phyloP scores from a whole-genome alignment of 2,888 invertebrate species.

The Gari tellinella region DNA sequence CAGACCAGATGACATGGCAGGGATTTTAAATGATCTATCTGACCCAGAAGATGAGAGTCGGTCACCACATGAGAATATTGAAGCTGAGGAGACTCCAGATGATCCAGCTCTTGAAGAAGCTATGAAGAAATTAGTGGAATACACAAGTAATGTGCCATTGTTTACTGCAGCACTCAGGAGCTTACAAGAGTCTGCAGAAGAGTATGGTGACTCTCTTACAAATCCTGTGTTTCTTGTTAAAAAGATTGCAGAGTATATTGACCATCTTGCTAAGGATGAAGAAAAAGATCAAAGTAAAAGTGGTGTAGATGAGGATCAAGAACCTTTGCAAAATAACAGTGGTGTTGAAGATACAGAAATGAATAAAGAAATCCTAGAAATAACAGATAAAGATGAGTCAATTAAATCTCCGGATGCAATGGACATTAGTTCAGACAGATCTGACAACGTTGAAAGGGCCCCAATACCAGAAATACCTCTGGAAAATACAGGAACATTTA shows the following conservation, averaged over 20 bases:
- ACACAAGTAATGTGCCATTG: constrained; percentile 43
- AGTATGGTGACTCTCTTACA: constrained; percentile 43
- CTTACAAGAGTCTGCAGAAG: constrained; percentile 51
- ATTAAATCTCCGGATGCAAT: constrained; percentile 34
- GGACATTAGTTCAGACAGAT: neutral
- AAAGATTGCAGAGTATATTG: constrained; percentile 54
- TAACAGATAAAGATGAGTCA: no score
- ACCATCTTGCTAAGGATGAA: constrained; percentile 15
- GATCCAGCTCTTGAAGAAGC: constrained; percentile 43
- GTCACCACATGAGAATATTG: constrained; percentile 24
- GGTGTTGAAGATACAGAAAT: no score
- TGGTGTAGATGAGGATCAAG: neutral
- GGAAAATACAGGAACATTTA: constrained; percentile 13
- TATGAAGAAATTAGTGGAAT: constrained; percentile 57
- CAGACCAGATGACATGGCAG: constrained; percentile 46
- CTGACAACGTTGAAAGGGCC: no score
- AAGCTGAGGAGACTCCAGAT: constrained; percentile 15
- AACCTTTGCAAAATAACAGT: neutral
- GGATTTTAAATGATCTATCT: constrained; percentile 51
- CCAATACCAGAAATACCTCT: constrained; percentile 26
- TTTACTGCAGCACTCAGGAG: constrained; percentile 51
- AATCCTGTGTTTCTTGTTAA: constrained; percentile 54
- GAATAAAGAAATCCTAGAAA: no score
- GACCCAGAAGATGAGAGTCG: constrained; percentile 50
- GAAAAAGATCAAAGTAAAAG: neutral